These are phyloP conservation scores for Hirtodrosophila confusa DNA, from an alignment of 2,888 invertebrate genomes.

Conservation along the genomic window DNA sequence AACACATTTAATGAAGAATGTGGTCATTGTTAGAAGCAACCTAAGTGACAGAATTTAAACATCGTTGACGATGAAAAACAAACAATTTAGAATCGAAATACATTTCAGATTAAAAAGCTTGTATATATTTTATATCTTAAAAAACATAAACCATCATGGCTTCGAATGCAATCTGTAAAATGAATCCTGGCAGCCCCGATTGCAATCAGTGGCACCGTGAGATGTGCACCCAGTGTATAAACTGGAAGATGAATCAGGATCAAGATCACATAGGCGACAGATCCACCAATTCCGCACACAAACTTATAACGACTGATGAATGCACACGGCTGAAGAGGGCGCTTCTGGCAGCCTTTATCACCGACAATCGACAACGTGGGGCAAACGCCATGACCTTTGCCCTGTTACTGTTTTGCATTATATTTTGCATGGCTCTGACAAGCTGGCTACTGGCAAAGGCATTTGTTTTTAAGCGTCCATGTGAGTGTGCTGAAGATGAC, in stretches of 20 bases:
- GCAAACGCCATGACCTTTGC: slow-evolving; percentile 7
- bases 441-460: slow-evolving; percentile 42
- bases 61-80: not conserved
- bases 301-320: slow-evolving; percentile 51
- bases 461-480: slow-evolving; percentile 21
- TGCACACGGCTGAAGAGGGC: slow-evolving; percentile 44
- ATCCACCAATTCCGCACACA: not conserved
- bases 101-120: slow-evolving; percentile 2
- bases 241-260: slow-evolving; percentile 2
- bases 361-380: not conserved
- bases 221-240: slow-evolving; percentile 32
- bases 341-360: slow-evolving; percentile 6
- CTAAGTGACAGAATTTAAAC: not conserved
- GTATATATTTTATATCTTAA: not conserved
- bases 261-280: not conserved
- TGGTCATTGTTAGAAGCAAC: no score
- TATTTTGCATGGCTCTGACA: slow-evolving; percentile 20
- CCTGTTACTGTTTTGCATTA: slow-evolving; percentile 32
- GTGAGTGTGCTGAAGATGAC: not conserved
- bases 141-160: slow-evolving; percentile 2
- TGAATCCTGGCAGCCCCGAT: not conserved
- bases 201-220: slow-evolving; percentile 23
- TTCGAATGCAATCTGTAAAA: slow-evolving; percentile 16
- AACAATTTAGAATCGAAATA: slow-evolving; percentile 1
- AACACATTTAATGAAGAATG: no score